Conservation (phyloP, 2,797 vertebrate genomes). For the Pipistrellus pipistrellus region DNA sequence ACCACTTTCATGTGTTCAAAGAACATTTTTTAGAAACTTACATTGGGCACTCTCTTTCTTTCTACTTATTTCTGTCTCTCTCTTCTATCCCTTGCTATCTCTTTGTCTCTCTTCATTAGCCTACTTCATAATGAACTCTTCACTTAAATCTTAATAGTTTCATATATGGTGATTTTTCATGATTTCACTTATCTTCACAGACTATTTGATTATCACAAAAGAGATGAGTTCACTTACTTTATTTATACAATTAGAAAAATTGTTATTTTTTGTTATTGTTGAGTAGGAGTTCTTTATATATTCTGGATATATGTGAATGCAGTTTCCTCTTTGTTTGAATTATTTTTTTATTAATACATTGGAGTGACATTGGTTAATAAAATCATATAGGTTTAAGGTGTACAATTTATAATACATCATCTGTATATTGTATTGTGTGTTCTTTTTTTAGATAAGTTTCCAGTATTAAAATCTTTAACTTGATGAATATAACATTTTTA, state of each 20-base stretch:
- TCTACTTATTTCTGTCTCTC: neutral
- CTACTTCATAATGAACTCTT: neutral
- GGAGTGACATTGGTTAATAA: neutral
- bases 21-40: neutral
- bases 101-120: neutral
- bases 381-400: neutral
- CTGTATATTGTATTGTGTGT: neutral
- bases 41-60: fast-evolving
- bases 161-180: neutral
- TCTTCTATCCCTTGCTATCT: neutral
- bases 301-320: neutral
- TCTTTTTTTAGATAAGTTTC: constrained; percentile 33
- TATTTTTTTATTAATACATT: neutral
- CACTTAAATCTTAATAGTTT: neutral
- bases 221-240: neutral
- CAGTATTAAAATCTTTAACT: constrained; percentile 22
- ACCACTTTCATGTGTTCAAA: neutral
- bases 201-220: neutral
- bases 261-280: neutral
- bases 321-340: constrained; percentile 11
- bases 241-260: constrained; percentile 4
- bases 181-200: neutral
- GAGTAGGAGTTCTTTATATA: neutral
- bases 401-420: neutral
- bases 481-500: constrained; percentile 4